A percentile compares a stretch with the other conserved stretches of the same genome.
These are phyloP conservation scores for Heliconius hermathena DNA, from an alignment of 1,140 invertebrate genomes.

Conservation along the genomic window DNA sequence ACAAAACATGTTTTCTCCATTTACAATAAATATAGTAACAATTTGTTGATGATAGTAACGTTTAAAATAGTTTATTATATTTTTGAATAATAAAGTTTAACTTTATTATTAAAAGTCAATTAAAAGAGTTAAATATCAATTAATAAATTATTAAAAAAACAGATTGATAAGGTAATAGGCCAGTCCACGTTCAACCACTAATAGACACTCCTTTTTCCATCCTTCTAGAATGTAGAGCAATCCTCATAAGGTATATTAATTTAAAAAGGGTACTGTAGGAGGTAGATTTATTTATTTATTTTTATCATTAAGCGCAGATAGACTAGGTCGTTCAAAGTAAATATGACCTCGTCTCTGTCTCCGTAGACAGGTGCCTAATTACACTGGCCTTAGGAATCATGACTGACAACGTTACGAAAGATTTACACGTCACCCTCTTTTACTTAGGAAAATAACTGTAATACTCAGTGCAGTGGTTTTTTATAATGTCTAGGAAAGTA, in stretches of 20 bases:
- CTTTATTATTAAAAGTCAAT: too few relatives aligned
- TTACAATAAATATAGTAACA: neutral
- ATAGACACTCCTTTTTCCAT: too few relatives aligned
- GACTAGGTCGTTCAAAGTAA: neutral
- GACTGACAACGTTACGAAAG: neutral
- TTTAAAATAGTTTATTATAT: too few relatives aligned
- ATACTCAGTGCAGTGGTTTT: neutral
- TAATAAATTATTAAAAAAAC: too few relatives aligned
- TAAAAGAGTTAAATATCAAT: too few relatives aligned
- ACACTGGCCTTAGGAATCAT: neutral
- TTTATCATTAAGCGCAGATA: neutral
- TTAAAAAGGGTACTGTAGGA: neutral
- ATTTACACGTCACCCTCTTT: neutral
- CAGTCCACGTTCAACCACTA: too few relatives aligned
- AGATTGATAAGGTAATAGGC: too few relatives aligned
- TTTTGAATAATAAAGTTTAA: too few relatives aligned
- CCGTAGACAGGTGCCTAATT: neutral
- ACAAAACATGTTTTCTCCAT: neutral
- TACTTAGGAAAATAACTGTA: neutral
- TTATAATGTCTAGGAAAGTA: neutral
- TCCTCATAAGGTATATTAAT: neutral
- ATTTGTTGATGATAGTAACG: too few relatives aligned
- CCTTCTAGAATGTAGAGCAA: too few relatives aligned
- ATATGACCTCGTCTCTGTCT: neutral
- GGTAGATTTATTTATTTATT: neutral